These are phyloP conservation scores for Glyphotaelius pellucidus DNA, from an alignment of 2,888 invertebrate genomes.

Conservation along the genomic window DNA sequence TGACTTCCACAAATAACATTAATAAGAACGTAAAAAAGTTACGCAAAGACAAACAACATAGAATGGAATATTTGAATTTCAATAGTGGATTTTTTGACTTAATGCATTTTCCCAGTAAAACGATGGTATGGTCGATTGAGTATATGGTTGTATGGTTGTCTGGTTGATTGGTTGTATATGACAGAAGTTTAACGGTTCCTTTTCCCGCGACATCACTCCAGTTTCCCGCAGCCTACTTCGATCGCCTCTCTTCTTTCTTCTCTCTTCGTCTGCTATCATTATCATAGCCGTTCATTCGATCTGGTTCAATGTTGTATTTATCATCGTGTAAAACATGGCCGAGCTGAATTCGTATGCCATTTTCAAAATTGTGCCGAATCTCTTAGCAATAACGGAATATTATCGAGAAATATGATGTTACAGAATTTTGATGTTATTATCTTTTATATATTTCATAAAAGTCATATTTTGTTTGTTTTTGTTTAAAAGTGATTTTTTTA, in stretches of 20 bases:
- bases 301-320: conserved; percentile 57
- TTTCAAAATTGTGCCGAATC: conserved; percentile 32
- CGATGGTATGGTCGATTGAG: not conserved
- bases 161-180: conserved; percentile 3
- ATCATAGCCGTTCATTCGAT: conserved; percentile 60
- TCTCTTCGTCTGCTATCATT: conserved; percentile 43
- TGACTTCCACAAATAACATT: not conserved
- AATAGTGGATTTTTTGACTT: not conserved
- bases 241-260: not conserved
- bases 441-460: no score
- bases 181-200: conserved; percentile 37
- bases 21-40: not conserved
- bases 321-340: conserved; percentile 49
- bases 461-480: no score
- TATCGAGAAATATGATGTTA: not conserved
- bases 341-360: conserved; percentile 19
- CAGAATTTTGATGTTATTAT: not conserved
- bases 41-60: not conserved
- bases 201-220: conserved; percentile 22
- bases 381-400: conserved; percentile 2
- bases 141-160: not conserved
- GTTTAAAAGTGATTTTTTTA: no score
- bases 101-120: not conserved
- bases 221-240: conserved; percentile 12
- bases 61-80: not conserved